Base-by-base conservation (phyloP, 2,888 invertebrate genomes). In the Marronus borbonicus region DNA sequence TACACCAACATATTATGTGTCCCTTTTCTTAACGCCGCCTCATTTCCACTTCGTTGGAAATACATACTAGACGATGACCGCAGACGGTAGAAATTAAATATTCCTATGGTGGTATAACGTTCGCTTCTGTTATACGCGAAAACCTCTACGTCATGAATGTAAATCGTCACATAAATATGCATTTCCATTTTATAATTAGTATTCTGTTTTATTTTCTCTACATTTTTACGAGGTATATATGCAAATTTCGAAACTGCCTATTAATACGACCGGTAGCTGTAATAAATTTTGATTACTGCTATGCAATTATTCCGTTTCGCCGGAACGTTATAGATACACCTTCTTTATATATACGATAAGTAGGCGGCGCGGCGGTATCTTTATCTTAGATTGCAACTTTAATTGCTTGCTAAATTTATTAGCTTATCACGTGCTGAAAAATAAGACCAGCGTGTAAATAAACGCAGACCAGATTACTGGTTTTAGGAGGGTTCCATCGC, bases 101-200 rank as follows among this genome's bases (percentile, higher is more conserved):
- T 70, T 49, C 77, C 20, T 58, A 58, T 24, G 8, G 20, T 17
- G 17, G 55, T 28, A 70, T 65, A 65, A 14, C 62, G 5, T 28
- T 50, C 65, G 28, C 55, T 36, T 49, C 28, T 58, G 44, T 55
- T 50, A 72, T 72, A 77, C 65, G 20, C 55, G 50, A 50, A 62
- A 62, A 36, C 31, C 5, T 69, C 69, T 72, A 65, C 58, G 68
- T 77, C 77, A 68, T 75, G 74, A 77, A 79, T 79, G 77, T 74
- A 79, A 79, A 79, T 77, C 31, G 55, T 52, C 78, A 55, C 76
- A 78, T 78, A 80, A 80, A 80, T 80, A 78, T 78, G 68, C 80
- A 76, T 80, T 70, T 76, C 39, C 58, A 69, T 78, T 76, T 78
- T 60, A 78, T 80, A 78, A 80, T 80, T 80, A 80, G 78, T 72